Percentiles rank a stretch among this genome's conserved stretches.
phyloP scores from a whole-genome alignment of 2,888 invertebrate species.

The Tiliacea aurago region DNA sequence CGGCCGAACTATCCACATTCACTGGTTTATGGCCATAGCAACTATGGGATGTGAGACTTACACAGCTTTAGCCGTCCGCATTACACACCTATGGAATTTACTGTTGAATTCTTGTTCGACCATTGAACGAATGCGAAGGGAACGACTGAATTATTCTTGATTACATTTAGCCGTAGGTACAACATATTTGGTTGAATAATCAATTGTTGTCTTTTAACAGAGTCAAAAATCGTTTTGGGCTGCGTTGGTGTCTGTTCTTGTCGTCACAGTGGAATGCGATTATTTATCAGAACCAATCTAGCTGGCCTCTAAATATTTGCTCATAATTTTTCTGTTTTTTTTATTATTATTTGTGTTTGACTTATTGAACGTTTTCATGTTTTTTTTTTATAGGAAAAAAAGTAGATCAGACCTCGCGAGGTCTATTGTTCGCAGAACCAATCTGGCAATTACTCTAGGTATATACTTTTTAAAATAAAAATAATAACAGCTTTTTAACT shows the following conservation, averaged over 20 bases:
- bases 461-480: not conserved
- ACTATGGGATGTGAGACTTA: slow-evolving; percentile 31
- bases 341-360: too few species aligned
- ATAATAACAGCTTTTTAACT: too few species aligned
- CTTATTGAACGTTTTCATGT: too few species aligned
- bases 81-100: slow-evolving; percentile 46
- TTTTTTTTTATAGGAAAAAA: too few species aligned
- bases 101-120: slow-evolving; percentile 21
- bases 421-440: too few species aligned
- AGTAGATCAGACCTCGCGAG: too few species aligned
- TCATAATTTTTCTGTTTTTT: too few species aligned
- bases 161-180: not conserved
- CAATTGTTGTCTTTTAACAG: not conserved
- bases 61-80: slow-evolving; percentile 25
- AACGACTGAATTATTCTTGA: slow-evolving; percentile 12
- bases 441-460: not conserved
- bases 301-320: too few species aligned
- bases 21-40: slow-evolving; percentile 44
- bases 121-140: not conserved
- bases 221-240: not conserved
- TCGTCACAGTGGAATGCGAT: not conserved
- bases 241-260: not conserved
- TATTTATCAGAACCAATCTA: not conserved
- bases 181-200: not conserved
- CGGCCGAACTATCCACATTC: slow-evolving; percentile 26